Percentiles rank a stretch among this genome's conserved stretches.
Conservation (phyloP, 2,888 invertebrate genomes). For the Lordiphosa andalusiaca region DNA sequence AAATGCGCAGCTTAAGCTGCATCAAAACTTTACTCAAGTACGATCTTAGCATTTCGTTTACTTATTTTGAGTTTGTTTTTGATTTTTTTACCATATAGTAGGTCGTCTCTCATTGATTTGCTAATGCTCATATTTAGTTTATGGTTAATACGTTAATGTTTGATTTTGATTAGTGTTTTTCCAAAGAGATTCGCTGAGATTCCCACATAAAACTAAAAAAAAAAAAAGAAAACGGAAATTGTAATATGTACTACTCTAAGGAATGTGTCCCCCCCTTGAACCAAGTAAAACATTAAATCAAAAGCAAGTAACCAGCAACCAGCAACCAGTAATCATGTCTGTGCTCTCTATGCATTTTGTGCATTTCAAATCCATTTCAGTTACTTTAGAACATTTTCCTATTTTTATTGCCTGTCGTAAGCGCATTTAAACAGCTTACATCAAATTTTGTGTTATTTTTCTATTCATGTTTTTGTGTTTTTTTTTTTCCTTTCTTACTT, state of each 20-base stretch:
- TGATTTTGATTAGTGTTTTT: constrained; percentile 34
- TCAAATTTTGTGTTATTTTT: constrained; percentile 4
- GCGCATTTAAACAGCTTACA: constrained; percentile 29
- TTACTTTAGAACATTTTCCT: constrained; percentile 19
- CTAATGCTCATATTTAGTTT: constrained; percentile 36
- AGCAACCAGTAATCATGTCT: constrained; percentile 48
- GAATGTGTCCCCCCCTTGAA: constrained; percentile 50
- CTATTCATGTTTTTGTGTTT: constrained; percentile 8
- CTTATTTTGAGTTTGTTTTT: constrained; percentile 26
- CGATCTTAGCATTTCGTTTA: constrained; percentile 12
- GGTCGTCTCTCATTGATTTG: constrained; percentile 63
- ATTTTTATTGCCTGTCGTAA: constrained; percentile 44
- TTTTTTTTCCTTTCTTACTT: constrained; percentile 15
- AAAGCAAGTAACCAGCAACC: constrained; percentile 58
- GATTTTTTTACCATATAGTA: constrained; percentile 21
- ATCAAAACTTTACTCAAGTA: constrained; percentile 37
- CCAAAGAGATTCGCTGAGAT: constrained; percentile 10
- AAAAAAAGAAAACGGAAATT: constrained; percentile 10
- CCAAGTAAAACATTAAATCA: constrained; percentile 62
- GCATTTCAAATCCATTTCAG: constrained; percentile 51
- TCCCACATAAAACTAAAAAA: background rate
- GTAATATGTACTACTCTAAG: constrained; percentile 29
- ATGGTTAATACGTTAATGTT: constrained; percentile 45
- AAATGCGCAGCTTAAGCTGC: constrained; percentile 58
- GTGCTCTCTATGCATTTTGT: constrained; percentile 67